phyloP scores from a whole-genome alignment of 1,140 invertebrate genomes.

The Dermatophagoides farinae region DNA sequence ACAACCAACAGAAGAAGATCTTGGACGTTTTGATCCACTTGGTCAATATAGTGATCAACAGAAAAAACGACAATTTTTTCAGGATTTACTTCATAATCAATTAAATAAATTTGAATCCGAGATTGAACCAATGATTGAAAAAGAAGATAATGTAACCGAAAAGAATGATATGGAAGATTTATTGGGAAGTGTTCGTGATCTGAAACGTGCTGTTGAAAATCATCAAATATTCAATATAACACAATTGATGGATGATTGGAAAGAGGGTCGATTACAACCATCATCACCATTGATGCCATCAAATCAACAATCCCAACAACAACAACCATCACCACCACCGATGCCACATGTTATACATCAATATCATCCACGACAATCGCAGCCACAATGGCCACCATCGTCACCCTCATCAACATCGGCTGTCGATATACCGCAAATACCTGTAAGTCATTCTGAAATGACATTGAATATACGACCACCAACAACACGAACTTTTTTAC shows the following conservation, averaged over 20 bases:
- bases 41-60: background rate
- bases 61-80: constrained; percentile 5
- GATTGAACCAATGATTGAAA: constrained; percentile 1
- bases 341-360: background rate
- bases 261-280: background rate
- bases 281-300: background rate
- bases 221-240: constrained; percentile 7
- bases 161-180: constrained; percentile 9
- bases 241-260: constrained; percentile 2
- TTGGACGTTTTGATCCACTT: background rate
- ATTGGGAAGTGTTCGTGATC: background rate
- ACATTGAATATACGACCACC: background rate
- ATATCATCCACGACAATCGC: background rate
- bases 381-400: background rate
- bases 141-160: background rate
- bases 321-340: background rate
- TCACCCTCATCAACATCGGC: no score
- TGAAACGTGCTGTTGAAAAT: background rate
- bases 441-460: background rate
- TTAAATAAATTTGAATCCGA: background rate
- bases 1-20: background rate
- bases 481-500: background rate
- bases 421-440: background rate
- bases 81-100: background rate
- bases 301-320: background rate